Evolutionary conservation across 53 echinoderm and acorn worm species (phyloP).

Genomic region (Hippasteria phrygiana): DNA sequence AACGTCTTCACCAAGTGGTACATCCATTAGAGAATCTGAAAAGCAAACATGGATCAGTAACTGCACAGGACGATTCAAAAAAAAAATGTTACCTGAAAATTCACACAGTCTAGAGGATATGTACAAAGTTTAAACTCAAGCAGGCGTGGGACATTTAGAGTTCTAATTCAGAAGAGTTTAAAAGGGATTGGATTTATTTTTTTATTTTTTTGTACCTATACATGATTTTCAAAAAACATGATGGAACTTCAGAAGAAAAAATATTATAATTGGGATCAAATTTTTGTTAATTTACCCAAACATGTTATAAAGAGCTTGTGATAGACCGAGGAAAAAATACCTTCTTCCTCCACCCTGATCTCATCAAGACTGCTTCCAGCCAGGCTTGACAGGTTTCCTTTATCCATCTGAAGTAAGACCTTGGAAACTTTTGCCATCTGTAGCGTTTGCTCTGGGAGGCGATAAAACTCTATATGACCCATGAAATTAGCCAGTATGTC

Average conservation of each 20-base stretch:
- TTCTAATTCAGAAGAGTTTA: not conserved
- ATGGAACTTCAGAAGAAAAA: too few relatives aligned
- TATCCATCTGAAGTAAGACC: constrained; percentile 75
- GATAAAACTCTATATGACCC: constrained; percentile 79
- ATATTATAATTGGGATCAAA: not conserved
- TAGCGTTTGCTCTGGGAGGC: constrained; percentile 74
- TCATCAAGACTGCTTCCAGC: constrained; percentile 82
- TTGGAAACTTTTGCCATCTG: too few relatives aligned
- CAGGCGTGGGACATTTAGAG: not conserved
- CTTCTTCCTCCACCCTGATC: constrained; percentile 69
- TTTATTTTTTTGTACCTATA: too few relatives aligned
- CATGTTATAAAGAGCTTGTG: constrained; percentile 35
- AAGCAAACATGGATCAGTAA: too few relatives aligned
- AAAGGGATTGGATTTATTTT: too few relatives aligned
- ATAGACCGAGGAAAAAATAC: too few relatives aligned
- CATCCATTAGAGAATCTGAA: too few relatives aligned
- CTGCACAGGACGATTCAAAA: too few relatives aligned
- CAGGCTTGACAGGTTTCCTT: constrained; percentile 58
- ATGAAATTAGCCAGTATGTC: constrained; percentile 79
- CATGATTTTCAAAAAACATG: not conserved
- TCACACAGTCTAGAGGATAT: too few relatives aligned
- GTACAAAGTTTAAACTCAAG: too few relatives aligned
- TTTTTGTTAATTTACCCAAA: not conserved
- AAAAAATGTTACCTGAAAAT: too few relatives aligned
- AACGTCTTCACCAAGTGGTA: too few relatives aligned